These are phyloP conservation scores for Chascanopsetta lugubris DNA, from an alignment of 2,113 vertebrate genomes.

Conservation along the genomic window DNA sequence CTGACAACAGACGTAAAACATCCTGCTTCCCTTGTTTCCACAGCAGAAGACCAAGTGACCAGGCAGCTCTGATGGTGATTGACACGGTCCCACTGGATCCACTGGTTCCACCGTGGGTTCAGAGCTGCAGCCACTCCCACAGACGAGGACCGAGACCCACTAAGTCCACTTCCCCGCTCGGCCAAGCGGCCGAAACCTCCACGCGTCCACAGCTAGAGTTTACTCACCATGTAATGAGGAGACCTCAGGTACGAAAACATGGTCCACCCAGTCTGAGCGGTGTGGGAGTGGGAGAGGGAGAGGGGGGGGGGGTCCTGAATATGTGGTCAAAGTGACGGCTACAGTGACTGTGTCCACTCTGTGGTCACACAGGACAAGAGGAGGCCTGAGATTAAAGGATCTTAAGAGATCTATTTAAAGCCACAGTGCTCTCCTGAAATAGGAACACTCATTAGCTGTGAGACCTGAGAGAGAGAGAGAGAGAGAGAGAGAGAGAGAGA, in stretches of 20 bases:
- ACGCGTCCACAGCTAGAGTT: constrained; percentile 4
- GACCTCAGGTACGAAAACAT: constrained; percentile 78
- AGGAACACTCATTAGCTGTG: constrained; percentile 71
- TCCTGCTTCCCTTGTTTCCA: too few species aligned
- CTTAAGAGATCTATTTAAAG: constrained; percentile 76
- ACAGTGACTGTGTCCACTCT: constrained; percentile 10
- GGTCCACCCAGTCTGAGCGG: constrained; percentile 10
- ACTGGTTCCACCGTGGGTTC: too few species aligned
- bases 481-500: background rate
- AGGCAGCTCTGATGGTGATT: too few species aligned
- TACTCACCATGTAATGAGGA: constrained; percentile 76
- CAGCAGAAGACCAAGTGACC: too few species aligned
- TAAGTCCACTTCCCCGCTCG: constrained; percentile 44
- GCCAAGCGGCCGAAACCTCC: constrained; percentile 54
- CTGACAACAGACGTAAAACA: too few species aligned
- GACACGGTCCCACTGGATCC: background rate
- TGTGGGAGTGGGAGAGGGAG: too few species aligned
- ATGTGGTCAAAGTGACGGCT: constrained; percentile 1
- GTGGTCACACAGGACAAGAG: constrained; percentile 26
- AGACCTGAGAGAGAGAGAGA: constrained; percentile 57
- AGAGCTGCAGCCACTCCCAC: background rate
- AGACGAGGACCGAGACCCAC: constrained; percentile 34
- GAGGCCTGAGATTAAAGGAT: constrained; percentile 71
- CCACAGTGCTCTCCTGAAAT: constrained; percentile 62
- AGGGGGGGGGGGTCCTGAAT: background rate